Base-by-base conservation (phyloP, 2,113 vertebrate genomes). In the Mesitornis unicolor region DNA sequence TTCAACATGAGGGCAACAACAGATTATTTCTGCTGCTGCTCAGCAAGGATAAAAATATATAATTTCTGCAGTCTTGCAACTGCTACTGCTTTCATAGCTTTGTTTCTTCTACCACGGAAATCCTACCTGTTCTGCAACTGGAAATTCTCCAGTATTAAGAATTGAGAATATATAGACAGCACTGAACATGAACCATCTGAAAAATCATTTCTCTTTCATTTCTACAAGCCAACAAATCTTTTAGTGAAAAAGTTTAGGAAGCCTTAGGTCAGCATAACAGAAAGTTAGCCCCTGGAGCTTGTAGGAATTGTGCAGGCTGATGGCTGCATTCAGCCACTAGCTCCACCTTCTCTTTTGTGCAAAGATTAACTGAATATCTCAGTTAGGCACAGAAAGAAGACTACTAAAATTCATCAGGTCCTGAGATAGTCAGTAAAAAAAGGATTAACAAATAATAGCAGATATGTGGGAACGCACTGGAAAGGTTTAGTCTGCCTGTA, bases 21-120 rank as follows among this genome's bases (percentile, higher is more conserved):
- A 91, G 65, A 95, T 81, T 93, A 64, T 85, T 94, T 69, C 86
- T 95, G 71, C 38, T 94, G 53, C 61, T 87, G 75, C 57, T 95
- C 47, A 89, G 48, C 53, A 89, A 82, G 42, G 40, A 80, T 42
- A 78, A 89, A 81, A 82, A 63, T 13, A 65, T 7, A 25, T 73
- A 45, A 80, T 90, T 96, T 78, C 57, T 93, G 45, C 63, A 93
- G 50, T 42, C 68, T 84, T 88, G 43, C 74, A 80, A 68, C 36
- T 56, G 33, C 77, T 80, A 53, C 36, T 73, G 18, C 31, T 94
- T 94, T 76, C 75, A 43, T 7, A 43, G 35, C 28, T 31, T 84
- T 3, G 2, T 88, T 88, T 83, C 74, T 84, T 78, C 57, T 65
- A 24, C 36, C 45, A 68, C 26, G 74, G 54, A 93, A 95, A 92